phyloP scores from a whole-genome alignment of 2,888 invertebrate genomes.

The Tortricodes alternella region DNA sequence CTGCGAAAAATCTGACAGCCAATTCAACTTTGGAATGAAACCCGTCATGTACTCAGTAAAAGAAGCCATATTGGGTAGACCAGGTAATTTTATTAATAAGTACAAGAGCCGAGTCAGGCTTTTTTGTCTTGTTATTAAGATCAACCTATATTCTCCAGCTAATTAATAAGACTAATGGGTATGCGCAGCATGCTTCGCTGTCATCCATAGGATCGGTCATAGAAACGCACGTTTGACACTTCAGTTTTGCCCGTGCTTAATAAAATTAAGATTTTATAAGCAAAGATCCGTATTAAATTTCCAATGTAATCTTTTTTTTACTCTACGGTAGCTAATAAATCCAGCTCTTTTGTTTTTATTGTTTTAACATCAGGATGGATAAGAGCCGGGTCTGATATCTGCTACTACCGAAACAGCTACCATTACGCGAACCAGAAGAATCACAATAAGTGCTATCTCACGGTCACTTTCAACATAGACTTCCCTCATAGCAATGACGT shows the following conservation, averaged over 20 bases:
- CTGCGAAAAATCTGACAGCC: slow-evolving; percentile 93
- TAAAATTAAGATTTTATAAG: no score
- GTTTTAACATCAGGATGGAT: slow-evolving; percentile 83
- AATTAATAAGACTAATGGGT: no score
- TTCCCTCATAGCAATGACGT: slow-evolving; percentile 90
- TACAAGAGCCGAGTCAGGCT: slow-evolving; percentile 1
- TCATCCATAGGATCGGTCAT: no score
- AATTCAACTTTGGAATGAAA: slow-evolving; percentile 95
- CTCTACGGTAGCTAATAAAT: no score
- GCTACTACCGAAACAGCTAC: slow-evolving; percentile 91
- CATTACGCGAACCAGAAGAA: slow-evolving; percentile 81
- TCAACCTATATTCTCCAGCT: no score
- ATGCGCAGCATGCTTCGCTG: no score
- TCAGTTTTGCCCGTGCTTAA: no score
- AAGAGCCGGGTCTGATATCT: slow-evolving; percentile 88
- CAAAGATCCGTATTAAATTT: no score
- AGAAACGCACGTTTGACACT: no score
- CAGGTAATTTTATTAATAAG: no score
- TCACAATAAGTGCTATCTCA: slow-evolving; percentile 85
- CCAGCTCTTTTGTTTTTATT: neutral
- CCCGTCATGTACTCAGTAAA: slow-evolving; percentile 93
- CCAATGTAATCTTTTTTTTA: no score
- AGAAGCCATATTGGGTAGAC: slow-evolving; percentile 83
- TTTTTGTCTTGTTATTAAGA: no score
- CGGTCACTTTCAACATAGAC: slow-evolving; percentile 89